phyloP scores from a whole-genome alignment of 2,888 invertebrate species.

The Strigamia crassipes region DNA sequence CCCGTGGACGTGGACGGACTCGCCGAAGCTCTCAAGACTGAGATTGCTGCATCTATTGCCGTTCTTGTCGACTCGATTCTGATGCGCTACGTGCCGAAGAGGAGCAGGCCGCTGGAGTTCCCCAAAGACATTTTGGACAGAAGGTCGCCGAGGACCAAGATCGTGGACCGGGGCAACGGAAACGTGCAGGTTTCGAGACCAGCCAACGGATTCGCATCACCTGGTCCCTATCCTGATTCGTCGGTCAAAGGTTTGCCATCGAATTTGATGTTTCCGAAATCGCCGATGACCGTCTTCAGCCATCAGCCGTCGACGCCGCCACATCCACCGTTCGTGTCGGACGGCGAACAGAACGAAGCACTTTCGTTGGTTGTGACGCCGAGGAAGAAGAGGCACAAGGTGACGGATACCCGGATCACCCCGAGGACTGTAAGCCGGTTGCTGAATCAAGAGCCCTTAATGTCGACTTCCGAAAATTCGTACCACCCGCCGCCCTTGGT shows the following conservation, averaged over 20 bases:
- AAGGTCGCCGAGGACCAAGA: conserved; percentile 80
- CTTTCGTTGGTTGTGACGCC: conserved; percentile 92
- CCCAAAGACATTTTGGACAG: conserved; percentile 72
- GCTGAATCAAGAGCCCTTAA: conserved; percentile 58
- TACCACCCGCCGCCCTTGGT: conserved; percentile 77
- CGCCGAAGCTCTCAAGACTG: conserved; percentile 87
- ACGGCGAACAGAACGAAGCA: conserved; percentile 83
- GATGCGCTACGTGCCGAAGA: conserved; percentile 72
- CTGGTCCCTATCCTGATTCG: conserved; percentile 30
- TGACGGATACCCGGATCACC: conserved; percentile 90
- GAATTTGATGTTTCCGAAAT: conserved; percentile 55
- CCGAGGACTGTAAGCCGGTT: conserved; percentile 87
- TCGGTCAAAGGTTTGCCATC: conserved; percentile 48
- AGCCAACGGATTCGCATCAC: conserved; percentile 36
- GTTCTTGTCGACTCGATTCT: conserved; percentile 87
- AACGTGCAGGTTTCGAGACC: conserved; percentile 7
- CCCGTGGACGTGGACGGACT: conserved; percentile 77
- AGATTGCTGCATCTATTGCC: conserved; percentile 81
- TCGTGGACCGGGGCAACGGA: conserved; percentile 66
- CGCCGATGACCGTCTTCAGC: conserved; percentile 50
- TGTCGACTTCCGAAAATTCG: conserved; percentile 66
- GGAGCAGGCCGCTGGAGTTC: conserved; percentile 75
- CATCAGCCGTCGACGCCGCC: conserved; percentile 50
- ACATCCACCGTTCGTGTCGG: conserved; percentile 50
- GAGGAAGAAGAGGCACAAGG: conserved; percentile 95